phyloP scores from a whole-genome alignment of 2,888 invertebrate genomes.

The Idaea straminata region DNA sequence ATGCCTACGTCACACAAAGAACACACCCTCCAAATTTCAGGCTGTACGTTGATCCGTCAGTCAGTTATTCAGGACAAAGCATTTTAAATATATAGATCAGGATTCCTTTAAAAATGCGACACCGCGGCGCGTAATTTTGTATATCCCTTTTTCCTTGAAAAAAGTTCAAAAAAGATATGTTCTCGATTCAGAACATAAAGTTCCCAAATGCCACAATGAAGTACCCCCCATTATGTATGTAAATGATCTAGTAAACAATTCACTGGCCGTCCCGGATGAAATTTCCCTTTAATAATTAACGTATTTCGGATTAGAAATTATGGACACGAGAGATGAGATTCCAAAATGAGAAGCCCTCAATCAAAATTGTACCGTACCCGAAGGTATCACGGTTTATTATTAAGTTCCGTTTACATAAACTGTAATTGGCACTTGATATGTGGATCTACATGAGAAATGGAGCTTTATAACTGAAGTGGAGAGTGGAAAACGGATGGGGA shows the following conservation, averaged over 20 bases:
- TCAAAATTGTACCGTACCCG: constrained; percentile 11
- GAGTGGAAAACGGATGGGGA: constrained; percentile 6
- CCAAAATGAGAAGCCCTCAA: constrained; percentile 11
- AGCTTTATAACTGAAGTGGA: constrained; percentile 8
- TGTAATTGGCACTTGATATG: constrained; percentile 11
- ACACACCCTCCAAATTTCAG: too few relatives aligned
- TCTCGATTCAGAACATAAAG: neutral
- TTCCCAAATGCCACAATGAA: neutral
- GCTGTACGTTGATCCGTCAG: too few relatives aligned
- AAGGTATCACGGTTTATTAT: constrained; percentile 7
- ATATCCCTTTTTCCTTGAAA: too few relatives aligned
- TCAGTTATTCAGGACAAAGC: too few relatives aligned
- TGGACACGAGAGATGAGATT: constrained; percentile 16
- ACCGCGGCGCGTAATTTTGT: too few relatives aligned
- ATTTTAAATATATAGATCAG: too few relatives aligned
- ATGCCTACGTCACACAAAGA: too few relatives aligned
- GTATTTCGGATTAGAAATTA: constrained; percentile 18
- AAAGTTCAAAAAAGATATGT: too few relatives aligned
- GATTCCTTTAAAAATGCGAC: too few relatives aligned
- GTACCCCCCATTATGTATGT: constrained; percentile 19
- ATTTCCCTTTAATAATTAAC: constrained; percentile 25
- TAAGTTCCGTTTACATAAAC: constrained; percentile 6
- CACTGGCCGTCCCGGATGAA: constrained; percentile 11
- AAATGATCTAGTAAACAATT: constrained; percentile 26
- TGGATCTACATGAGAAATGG: constrained; percentile 9